Percentiles rank a stretch among this genome's conserved stretches.
Evolutionary conservation across 2,888 invertebrate species (phyloP).

Genomic region (Dicyrtomina minuta): DNA sequence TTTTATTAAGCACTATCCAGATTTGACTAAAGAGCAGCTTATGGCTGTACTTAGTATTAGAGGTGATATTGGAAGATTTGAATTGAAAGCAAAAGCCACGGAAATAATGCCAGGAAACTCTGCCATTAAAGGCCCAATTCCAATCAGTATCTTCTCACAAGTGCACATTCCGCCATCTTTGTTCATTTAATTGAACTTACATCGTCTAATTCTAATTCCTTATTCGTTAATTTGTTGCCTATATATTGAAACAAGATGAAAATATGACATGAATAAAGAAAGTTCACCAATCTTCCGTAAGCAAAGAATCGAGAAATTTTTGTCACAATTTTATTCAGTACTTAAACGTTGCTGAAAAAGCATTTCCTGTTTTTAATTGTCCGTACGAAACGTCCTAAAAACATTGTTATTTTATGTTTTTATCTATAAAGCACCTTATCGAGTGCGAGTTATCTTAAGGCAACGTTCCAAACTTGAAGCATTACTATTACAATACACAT

Average conservation of each 20-base stretch:
- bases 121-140: slow-evolving; percentile 50
- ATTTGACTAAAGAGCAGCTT: slow-evolving; percentile 85
- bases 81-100: slow-evolving; percentile 73
- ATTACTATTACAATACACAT: not conserved
- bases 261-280: too few relatives aligned
- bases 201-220: too few relatives aligned
- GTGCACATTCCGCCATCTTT: slow-evolving; percentile 54
- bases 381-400: too few relatives aligned
- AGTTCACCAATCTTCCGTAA: too few relatives aligned
- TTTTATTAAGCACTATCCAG: slow-evolving; percentile 82
- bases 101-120: slow-evolving; percentile 63
- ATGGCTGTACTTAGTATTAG: slow-evolving; percentile 77
- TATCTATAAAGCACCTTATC: slow-evolving; percentile 2
- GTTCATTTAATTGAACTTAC: slow-evolving; percentile 42
- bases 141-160: slow-evolving; percentile 56
- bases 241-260: too few relatives aligned
- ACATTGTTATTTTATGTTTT: too few relatives aligned
- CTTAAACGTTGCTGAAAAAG: too few relatives aligned
- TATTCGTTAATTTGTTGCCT: too few relatives aligned
- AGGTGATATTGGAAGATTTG: slow-evolving; percentile 82
- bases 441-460: slow-evolving; percentile 4
- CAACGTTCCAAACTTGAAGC: slow-evolving; percentile 10
- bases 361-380: too few relatives aligned
- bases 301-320: too few relatives aligned
- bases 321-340: too few relatives aligned